Base-by-base conservation (phyloP, 2,888 invertebrate species). In the Slavum lentiscoides region DNA sequence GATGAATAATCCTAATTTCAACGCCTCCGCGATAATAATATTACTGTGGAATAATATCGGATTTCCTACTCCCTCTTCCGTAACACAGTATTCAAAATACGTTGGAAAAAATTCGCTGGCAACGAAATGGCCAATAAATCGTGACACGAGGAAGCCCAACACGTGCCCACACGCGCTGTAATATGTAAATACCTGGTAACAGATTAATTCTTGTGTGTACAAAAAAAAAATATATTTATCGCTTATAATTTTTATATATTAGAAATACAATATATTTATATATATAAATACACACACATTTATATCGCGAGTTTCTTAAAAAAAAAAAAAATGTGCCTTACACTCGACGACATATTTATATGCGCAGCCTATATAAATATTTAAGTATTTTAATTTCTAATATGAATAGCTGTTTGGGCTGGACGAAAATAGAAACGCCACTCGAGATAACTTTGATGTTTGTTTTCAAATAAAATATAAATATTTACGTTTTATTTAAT, bases 1-100 rank as follows among this genome's bases (percentile, higher is more conserved):
- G 72, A 80, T 72, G 80, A 80, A 80, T 72, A 80, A 77, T 77
- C 77, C 64, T 30, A 55, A 72, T 58, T 80, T 43, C 39, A 39
- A 64, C 70, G 70, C 70, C 64, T 62, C 70, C 62, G 64, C 30
- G 75, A 74, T 64, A 37, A 62, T 73, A 68, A 72, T 64, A 64
- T 62, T 58, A 39, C 62, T 13, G 37, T 70, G 11, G 11, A 61
- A 80, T 58, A 6, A 72, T 58, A 80, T 80, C 64, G 43, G 37
- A 23, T 80, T 43, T 66, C 64, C 13, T 64, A 39, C 21, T 6
- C 62, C 11, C 62, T 37, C 49, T 59, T n/a, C 4, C 21, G 11
- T 77, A 37, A 70, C 30, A 17, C 30, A 30, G 59, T 61, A 61
- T 76, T 59, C 17, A 64, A 19, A 37, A 23, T 58, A 58, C 30